These are phyloP conservation scores for Prionailurus viverrinus DNA, from an alignment of 2,113 vertebrate genomes.

Conservation along the genomic window DNA sequence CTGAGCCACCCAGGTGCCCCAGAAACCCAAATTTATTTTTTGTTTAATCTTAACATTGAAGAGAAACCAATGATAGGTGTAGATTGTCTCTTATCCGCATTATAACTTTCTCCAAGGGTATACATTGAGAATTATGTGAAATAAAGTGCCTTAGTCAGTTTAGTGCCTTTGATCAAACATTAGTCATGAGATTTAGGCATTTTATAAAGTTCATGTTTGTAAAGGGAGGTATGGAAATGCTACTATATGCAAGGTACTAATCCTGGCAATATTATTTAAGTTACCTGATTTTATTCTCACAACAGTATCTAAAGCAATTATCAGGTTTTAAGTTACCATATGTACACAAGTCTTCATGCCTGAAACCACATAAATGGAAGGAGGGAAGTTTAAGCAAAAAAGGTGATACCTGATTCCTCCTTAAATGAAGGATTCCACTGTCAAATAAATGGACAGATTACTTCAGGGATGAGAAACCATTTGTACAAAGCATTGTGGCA, in stretches of 20 bases:
- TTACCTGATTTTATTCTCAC: background rate
- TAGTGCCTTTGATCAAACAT: background rate
- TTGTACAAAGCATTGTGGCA: background rate
- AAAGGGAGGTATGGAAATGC: background rate
- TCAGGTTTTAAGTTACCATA: background rate
- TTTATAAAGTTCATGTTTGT: constrained; percentile 37
- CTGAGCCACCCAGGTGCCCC: background rate
- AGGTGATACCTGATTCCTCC: background rate
- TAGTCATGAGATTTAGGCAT: background rate
- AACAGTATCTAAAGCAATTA: background rate
- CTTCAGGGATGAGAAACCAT: background rate
- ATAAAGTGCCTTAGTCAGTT: background rate
- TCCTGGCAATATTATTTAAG: background rate
- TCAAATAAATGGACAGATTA: background rate
- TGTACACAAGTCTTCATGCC: background rate
- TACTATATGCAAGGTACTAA: background rate
- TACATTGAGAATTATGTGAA: background rate
- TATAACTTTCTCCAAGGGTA: background rate
- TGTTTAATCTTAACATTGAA: background rate
- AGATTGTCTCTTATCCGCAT: background rate
- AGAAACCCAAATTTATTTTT: background rate
- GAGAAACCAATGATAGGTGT: background rate
- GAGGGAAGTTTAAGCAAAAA: background rate
- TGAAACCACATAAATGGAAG: background rate
- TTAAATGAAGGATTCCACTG: background rate